phyloP scores from a whole-genome alignment of 2,797 vertebrate genomes.

The Gambelia wislizenii region DNA sequence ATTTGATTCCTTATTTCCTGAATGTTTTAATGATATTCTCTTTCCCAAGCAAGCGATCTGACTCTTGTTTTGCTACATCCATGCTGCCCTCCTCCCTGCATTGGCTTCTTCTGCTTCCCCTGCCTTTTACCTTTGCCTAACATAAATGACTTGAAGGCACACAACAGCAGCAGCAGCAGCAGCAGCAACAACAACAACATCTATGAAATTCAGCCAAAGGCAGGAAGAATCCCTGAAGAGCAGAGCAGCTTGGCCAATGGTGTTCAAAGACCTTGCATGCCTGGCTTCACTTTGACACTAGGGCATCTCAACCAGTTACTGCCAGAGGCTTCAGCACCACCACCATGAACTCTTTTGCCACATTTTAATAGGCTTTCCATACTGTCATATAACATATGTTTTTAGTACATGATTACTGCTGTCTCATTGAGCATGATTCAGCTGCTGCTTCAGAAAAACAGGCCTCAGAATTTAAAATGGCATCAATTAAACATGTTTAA shows the following conservation, averaged over 20 bases:
- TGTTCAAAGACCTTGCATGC: not conserved
- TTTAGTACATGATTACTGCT: not conserved
- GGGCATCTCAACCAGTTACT: not conserved
- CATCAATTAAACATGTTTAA: constrained; percentile 28
- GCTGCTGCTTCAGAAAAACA: constrained; percentile 5
- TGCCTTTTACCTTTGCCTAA: not conserved
- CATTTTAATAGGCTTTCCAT: not conserved
- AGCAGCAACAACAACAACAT: too few species aligned
- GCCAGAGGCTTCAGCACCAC: not conserved
- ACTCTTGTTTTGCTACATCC: not conserved
- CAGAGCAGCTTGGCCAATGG: not conserved
- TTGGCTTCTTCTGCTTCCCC: not conserved
- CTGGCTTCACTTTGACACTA: not conserved
- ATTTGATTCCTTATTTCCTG: not conserved
- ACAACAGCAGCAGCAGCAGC: too few species aligned
- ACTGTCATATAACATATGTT: not conserved
- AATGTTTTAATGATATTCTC: not conserved
- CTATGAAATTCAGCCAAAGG: not conserved
- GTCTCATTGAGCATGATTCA: not conserved
- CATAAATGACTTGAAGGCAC: too few species aligned
- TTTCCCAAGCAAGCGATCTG: not conserved
- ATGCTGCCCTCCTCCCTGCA: not conserved
- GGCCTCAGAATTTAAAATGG: not conserved
- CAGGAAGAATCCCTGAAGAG: not conserved
- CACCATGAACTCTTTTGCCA: not conserved